Evolutionary conservation across 2,113 vertebrate genomes (phyloP).

Genomic region (Catagonus wagneri): DNA sequence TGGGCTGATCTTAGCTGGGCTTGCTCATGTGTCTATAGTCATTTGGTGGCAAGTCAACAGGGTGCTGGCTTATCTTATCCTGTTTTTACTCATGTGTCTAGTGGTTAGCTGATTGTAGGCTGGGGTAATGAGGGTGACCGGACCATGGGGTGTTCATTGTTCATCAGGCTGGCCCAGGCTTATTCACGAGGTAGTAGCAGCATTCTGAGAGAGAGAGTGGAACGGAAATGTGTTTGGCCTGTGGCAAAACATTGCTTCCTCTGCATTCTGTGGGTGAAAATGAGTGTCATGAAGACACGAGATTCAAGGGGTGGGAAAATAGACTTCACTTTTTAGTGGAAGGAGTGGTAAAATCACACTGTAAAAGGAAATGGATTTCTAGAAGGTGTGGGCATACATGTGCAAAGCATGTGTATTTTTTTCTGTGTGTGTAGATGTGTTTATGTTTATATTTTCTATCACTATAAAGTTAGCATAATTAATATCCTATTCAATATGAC

Average conservation of each 20-base stretch:
- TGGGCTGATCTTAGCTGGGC: neutral
- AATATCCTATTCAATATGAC: neutral
- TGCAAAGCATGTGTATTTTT: neutral
- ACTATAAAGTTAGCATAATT: constrained; percentile 4
- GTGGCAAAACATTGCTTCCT: neutral
- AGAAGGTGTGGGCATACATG: neutral
- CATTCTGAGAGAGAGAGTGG: neutral
- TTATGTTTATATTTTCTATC: constrained; percentile 31
- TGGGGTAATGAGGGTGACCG: neutral
- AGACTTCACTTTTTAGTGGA: neutral
- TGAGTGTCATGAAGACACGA: neutral
- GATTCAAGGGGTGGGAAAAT: neutral
- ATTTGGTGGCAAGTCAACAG: neutral
- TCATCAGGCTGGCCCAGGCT: neutral
- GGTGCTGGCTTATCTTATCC: neutral
- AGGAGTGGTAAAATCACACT: neutral
- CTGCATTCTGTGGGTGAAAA: neutral
- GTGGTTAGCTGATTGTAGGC: constrained; percentile 25
- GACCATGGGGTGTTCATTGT: neutral
- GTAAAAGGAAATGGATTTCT: neutral
- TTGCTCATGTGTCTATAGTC: neutral
- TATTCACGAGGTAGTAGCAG: neutral
- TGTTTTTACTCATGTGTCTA: constrained; percentile 35
- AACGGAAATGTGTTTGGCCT: neutral
- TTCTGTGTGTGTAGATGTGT: neutral